Percentiles rank a stretch among this genome's conserved stretches.
These are phyloP conservation scores for Tetheella fluctuosa DNA, from an alignment of 2,888 invertebrate genomes.

Conservation along the genomic window DNA sequence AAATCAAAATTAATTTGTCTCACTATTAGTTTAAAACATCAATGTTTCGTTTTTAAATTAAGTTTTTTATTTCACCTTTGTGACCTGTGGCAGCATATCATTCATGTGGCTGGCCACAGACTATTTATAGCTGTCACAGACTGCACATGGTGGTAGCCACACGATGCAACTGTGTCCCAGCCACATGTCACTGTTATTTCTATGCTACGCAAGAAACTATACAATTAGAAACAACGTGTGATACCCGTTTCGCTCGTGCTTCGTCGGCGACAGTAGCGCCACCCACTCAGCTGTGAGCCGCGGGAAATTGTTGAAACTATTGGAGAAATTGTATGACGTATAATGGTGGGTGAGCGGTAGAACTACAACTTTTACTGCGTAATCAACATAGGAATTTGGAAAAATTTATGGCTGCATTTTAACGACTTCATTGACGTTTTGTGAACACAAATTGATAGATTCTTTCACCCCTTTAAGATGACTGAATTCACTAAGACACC, in stretches of 20 bases:
- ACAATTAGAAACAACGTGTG: not conserved
- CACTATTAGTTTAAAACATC: not conserved
- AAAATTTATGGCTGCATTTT: no score
- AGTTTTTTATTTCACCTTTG: not conserved
- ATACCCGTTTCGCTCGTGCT: not conserved
- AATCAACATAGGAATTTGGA: no score
- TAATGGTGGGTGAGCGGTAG: no score
- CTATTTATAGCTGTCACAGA: not conserved
- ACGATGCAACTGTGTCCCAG: not conserved
- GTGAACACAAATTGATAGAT: no score
- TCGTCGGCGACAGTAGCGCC: slow-evolving; percentile 3
- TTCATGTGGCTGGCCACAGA: not conserved
- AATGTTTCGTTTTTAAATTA: not conserved
- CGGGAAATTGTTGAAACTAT: slow-evolving; percentile 1
- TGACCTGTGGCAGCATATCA: not conserved
- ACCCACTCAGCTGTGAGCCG: not conserved
- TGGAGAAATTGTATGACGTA: no score
- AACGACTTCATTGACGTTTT: no score
- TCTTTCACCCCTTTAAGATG: no score
- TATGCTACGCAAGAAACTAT: not conserved
- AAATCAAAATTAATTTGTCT: not conserved
- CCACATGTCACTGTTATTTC: not conserved
- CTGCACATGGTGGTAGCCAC: not conserved
- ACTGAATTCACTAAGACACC: no score
- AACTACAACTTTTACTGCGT: no score